phyloP scores from a whole-genome alignment of 2,113 vertebrate species.

The Spheniscus mendiculus region DNA sequence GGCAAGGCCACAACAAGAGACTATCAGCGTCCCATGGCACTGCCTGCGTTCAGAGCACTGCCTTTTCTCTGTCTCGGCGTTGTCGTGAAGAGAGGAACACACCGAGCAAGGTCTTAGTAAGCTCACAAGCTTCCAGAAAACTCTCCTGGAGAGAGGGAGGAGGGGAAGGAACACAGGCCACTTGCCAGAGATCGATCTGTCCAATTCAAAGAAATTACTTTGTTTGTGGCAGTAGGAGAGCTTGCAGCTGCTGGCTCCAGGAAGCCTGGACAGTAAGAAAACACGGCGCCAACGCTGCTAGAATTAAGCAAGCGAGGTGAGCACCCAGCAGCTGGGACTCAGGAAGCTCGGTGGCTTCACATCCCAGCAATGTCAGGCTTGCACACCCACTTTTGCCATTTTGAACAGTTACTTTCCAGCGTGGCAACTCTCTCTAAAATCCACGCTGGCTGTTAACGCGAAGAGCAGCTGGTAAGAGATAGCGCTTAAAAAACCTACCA shows the following conservation, averaged over 20 bases:
- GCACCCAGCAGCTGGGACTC: not conserved
- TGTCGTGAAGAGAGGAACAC: not conserved
- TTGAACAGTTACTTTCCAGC: not conserved
- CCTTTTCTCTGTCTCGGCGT: not conserved
- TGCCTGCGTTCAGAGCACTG: not conserved
- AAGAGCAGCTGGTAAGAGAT: not conserved
- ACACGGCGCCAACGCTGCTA: rapidly evolving
- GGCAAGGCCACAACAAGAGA: not conserved
- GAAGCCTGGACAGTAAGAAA: not conserved
- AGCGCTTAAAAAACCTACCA: not conserved
- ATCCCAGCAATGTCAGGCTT: not conserved
- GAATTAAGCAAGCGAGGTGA: not conserved
- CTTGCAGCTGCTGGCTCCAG: conserved; percentile 36
- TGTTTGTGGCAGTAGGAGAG: conserved; percentile 2
- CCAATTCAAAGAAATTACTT: conserved; percentile 31
- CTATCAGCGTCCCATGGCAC: not conserved
- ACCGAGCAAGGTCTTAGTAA: not conserved
- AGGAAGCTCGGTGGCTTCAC: not conserved
- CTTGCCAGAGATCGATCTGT: not conserved
- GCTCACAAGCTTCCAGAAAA: not conserved
- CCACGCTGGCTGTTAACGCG: not conserved
- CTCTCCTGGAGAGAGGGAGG: not conserved
- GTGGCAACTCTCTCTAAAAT: not conserved
- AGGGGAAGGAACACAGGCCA: not conserved
- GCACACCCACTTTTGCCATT: not conserved